Evolutionary conservation across 2,113 vertebrate species (phyloP), one percentile per base, ranked within the genome.

Genomic region (Indicator indicator): DNA sequence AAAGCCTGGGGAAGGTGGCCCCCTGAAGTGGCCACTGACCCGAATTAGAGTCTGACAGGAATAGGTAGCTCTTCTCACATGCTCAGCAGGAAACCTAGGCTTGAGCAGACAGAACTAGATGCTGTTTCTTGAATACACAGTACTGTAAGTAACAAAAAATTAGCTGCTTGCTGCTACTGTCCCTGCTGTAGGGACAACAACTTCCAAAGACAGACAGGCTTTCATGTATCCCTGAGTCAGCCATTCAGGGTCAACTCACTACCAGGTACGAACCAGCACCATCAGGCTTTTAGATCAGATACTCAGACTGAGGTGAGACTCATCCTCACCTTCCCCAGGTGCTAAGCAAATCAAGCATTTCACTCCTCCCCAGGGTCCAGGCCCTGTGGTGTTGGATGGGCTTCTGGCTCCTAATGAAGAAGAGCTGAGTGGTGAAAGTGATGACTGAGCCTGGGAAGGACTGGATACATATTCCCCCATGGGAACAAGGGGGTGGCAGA

Each of bases 11-110:
- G 70, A 73, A 94, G 50, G n/a, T 13, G 16, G 68, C 64, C 68
- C 56, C 81, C 64, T 91, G 56, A 93, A 88, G 82, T 6, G 21
- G 79, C 56, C 71, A 88, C 92, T 95, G 83, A 95, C 85, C 92
- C 77, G 69, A 64, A 90, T 90, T 67, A 92, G 16, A 86, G n/a
- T 38, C 48, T 86, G 83, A 86, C 73, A 92, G 23, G 54, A n/a
- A 72, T 21, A 78, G 74, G 86, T 60, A 81, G 54, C 58, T 86
- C 48, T 90, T 92, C 88, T 88, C 82, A 86, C 65, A 72, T 0
- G 0, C 88, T 67, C 88, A 95, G 79, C 79, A 70, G 60, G 82
- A 44, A 56, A 80, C 36, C 55, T 7, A 5, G 40, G 28, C 86
- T 62, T 65, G 19, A 93, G 50, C 54, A 85, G 55, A 24, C 54